Evolutionary conservation across 2,888 invertebrate genomes (phyloP), one percentile per base, ranked within the genome.

Genomic region (Halictus ligatus): DNA sequence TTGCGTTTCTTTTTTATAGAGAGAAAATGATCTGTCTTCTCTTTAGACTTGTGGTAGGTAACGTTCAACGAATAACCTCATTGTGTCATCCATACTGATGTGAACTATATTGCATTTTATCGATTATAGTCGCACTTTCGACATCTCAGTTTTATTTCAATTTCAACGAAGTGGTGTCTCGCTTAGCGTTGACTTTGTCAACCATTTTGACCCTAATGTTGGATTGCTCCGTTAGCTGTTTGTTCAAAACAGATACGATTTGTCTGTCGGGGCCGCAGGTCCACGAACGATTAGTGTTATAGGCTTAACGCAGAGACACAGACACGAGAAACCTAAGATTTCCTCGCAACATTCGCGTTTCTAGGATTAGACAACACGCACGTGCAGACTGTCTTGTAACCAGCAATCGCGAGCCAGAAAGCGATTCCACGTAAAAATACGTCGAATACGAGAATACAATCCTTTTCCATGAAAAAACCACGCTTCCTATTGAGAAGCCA

Each of bases 241-340:
- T 3, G 0, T 54, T 0, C 21, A n/a, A 21, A 10, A 54, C 10
- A 54, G 54, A 54, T 21, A 21, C 54, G 21, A 10, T 13, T 25
- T 60, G 60, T 25, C 72, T 50, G 73, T 58, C 69, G n/a, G 85
- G 46, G 10, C 15, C 75, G 75, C 64, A 40, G 48, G 67, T 80
- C 54, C 64, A 74, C 72, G 64, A 72, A 54, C 75, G 75, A 79
- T 79, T 76, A 18, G 46, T 58, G 64, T 85, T 73, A 71, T 75
- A 75, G 75, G 25, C 54, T 75, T 54, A 43, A 78, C 75, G 29
- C 40, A 43, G 40, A 40, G 40, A 69, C 67, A 67, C 69, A 69
- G 40, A 74, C 74, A 54, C 79, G 85, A 69, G 78, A 77, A 84
- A 85, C 84, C 79, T 75, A 79, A 85, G 84, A 85, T 50, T 72